Evolutionary conservation across 37 sponge, comb jelly and placozoan species (phyloP).

Genomic region (Crambe crambe): DNA sequence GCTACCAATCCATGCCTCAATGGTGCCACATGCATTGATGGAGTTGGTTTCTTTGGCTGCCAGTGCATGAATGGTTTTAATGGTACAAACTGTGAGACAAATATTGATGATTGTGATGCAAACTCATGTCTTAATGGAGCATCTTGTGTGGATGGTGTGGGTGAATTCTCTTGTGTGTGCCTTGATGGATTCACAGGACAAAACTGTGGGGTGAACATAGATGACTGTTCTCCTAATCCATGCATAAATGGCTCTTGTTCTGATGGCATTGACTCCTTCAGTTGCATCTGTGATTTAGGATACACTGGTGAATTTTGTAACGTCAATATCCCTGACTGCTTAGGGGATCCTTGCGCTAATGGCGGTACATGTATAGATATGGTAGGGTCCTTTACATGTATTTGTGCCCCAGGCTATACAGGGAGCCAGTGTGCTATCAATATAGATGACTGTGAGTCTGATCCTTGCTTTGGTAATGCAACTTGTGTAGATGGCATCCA

Average conservation of each 20-base stretch:
- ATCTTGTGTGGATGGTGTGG: slow-evolving; percentile 47
- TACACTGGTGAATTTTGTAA: slow-evolving; percentile 24
- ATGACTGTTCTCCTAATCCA: slow-evolving; percentile 35
- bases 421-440: slow-evolving; percentile 40
- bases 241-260: slow-evolving; percentile 61
- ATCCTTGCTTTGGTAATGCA: slow-evolving; percentile 51
- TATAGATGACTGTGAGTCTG: slow-evolving; percentile 41
- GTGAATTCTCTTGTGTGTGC: slow-evolving; percentile 47
- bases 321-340: slow-evolving; percentile 31
- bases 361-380: slow-evolving; percentile 47
- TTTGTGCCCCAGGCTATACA: slow-evolving; percentile 52
- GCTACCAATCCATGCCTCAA: slow-evolving; percentile 40
- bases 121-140: slow-evolving; percentile 58
- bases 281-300: slow-evolving; percentile 57
- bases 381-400: slow-evolving; percentile 37
- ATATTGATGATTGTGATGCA: slow-evolving; percentile 43
- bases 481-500: slow-evolving; percentile 57
- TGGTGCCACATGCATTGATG: slow-evolving; percentile 50
- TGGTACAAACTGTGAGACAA: slow-evolving; percentile 33
- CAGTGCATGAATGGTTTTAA: slow-evolving; percentile 46
- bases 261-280: slow-evolving; percentile 22
- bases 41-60: slow-evolving; percentile 31
- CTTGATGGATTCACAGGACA: slow-evolving; percentile 22
- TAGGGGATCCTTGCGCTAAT: slow-evolving; percentile 39
- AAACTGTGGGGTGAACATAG: slow-evolving; percentile 13